A percentile compares a stretch with the other conserved stretches of the same genome.
Evolutionary conservation across 1,140 invertebrate genomes (phyloP).

Genomic region (Hyles vespertilio): DNA sequence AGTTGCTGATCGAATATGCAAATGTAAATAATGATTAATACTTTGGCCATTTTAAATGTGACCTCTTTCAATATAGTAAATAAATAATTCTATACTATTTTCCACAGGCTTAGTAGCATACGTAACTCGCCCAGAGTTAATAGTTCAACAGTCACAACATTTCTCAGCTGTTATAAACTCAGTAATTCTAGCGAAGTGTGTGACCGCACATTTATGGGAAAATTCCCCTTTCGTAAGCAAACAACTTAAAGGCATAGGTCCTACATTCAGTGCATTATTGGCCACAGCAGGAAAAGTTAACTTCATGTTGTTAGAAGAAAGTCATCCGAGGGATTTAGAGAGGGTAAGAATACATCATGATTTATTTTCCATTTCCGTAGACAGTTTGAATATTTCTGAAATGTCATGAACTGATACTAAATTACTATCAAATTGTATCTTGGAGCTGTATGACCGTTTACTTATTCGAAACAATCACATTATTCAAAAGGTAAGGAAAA

Average conservation of each 20-base stretch:
- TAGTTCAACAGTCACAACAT: constrained; percentile 45
- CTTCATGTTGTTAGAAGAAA: constrained; percentile 80
- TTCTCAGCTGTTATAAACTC: constrained; percentile 77
- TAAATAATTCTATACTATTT: background rate
- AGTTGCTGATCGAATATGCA: constrained; percentile 80
- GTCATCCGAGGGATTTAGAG: constrained; percentile 85
- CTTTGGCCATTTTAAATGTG: background rate
- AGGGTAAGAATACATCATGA: constrained; percentile 65
- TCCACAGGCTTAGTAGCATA: constrained; percentile 66
- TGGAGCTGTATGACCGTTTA: no score
- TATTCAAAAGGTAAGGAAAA: no score
- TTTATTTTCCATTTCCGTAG: background rate
- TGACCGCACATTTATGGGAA: constrained; percentile 83
- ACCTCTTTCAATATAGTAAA: background rate
- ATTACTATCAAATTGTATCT: no score
- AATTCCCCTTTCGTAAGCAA: constrained; percentile 82
- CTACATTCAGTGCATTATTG: constrained; percentile 79
- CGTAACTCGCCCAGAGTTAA: constrained; percentile 60
- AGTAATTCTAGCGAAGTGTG: constrained; percentile 80
- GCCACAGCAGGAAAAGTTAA: constrained; percentile 80
- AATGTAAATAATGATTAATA: constrained; percentile 69
- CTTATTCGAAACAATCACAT: no score
- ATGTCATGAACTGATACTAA: no score
- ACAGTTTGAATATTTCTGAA: background rate
- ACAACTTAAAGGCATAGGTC: constrained; percentile 84